A percentile compares a stretch with the other conserved stretches of the same genome.
Evolutionary conservation across 2,888 invertebrate species (phyloP).

Genomic region (Drosophila greeni): DNA sequence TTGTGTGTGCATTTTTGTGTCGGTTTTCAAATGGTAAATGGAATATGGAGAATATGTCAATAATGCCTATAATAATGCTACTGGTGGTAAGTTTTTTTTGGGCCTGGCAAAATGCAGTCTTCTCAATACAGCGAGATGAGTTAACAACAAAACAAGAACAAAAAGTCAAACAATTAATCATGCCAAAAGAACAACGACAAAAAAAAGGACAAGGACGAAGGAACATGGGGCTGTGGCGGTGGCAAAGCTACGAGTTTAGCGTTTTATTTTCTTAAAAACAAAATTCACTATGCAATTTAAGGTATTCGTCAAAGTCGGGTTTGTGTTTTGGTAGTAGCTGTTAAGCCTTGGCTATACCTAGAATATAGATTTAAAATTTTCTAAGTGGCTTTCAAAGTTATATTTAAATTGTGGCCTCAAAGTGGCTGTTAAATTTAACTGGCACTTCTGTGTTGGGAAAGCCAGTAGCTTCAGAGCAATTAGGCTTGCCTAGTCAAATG

Average conservation of each 20-base stretch:
- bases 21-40: constrained; percentile 10
- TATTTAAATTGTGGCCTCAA: background rate
- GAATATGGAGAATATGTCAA: constrained; percentile 16
- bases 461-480: too few relatives aligned
- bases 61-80: constrained; percentile 14
- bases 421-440: background rate
- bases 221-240: constrained; percentile 2
- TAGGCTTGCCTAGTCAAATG: too few relatives aligned
- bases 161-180: constrained; percentile 39
- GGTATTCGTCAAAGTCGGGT: background rate
- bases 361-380: background rate
- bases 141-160: constrained; percentile 32
- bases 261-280: background rate
- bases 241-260: constrained; percentile 26
- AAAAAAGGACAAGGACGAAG: constrained; percentile 3
- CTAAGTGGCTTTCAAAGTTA: background rate
- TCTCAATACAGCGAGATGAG: constrained; percentile 18
- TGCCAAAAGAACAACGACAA: constrained; percentile 32
- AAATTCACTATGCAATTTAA: background rate
- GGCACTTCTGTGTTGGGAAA: too few relatives aligned
- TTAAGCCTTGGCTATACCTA: background rate
- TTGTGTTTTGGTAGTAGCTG: background rate
- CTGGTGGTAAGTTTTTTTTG: background rate
- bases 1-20: constrained; percentile 26
- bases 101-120: constrained; percentile 34